phyloP scores from a whole-genome alignment of 2,888 invertebrate genomes.

The Chydorus sphaericus region DNA sequence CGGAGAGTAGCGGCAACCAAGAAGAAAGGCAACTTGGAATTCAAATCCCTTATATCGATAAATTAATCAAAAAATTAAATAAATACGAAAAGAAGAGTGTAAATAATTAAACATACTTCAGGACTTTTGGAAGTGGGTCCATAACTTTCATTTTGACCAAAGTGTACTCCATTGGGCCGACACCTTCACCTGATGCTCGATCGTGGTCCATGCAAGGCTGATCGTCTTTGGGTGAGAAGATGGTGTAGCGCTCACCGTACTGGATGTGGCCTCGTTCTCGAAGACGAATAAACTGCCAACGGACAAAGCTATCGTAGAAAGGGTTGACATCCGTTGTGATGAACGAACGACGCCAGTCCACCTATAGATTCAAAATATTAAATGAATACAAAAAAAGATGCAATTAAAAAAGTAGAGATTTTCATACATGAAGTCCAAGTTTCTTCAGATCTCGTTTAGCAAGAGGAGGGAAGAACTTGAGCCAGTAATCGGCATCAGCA shows the following conservation, averaged over 20 bases:
- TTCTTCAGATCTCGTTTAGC: constrained; percentile 70
- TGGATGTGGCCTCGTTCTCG: constrained; percentile 76
- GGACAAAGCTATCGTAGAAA: constrained; percentile 92
- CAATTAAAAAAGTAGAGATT: constrained; percentile 16
- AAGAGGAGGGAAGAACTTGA: constrained; percentile 90
- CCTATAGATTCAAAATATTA: no score
- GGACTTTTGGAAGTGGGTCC: constrained; percentile 51
- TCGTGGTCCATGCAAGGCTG: constrained; percentile 99
- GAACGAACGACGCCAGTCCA: constrained; percentile 96
- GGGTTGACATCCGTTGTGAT: constrained; percentile 97
- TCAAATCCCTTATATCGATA: neutral
- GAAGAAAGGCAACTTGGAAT: constrained; percentile 38
- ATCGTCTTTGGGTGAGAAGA: constrained; percentile 88
- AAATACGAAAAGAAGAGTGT: neutral
- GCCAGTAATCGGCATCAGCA: constrained; percentile 80
- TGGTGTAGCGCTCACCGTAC: constrained; percentile 93
- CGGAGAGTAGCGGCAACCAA: constrained; percentile 94
- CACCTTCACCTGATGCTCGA: constrained; percentile 86
- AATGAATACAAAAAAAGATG: constrained; percentile 20
- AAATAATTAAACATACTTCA: constrained; percentile 39
- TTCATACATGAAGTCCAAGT: constrained; percentile 75
- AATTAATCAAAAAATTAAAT: neutral
- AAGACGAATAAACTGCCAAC: constrained; percentile 86
- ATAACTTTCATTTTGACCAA: constrained; percentile 80
- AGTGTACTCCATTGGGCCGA: constrained; percentile 96